Evolutionary conservation across 2,888 invertebrate species (phyloP), one percentile per base, ranked within the genome.

Genomic region (Caenorhabditis sp.): DNA sequence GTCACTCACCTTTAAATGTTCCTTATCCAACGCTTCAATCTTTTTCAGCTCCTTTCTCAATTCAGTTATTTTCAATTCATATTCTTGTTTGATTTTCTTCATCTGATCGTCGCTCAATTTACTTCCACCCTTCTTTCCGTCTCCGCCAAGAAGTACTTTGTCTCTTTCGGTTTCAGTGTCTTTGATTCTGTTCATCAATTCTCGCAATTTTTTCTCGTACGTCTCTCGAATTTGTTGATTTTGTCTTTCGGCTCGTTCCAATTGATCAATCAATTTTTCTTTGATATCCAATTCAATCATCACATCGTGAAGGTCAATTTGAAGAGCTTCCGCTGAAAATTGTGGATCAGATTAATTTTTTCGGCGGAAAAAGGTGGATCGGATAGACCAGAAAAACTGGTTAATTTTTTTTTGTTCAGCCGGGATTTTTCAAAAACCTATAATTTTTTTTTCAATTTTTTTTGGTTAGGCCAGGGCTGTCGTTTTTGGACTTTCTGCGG

Each of bases 271-370:
- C 55, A 97, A 90, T 53, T 94, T 93, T 81, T 95, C 93, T 88
- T 97, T 97, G 65, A 95, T 93, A 87, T 94, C 94, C 79, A 97
- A 97, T 89, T 97, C 95, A 58, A 93, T 93, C 66, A 94, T 95
- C 19, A 97, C 89, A 12, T 93, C 93, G 17, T 94, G 93, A 70
- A 97, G 90, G 88, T 95, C 94, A 36, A 93, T 93, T 79, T 93
- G 73, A 26, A 84, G 65, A 0, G 63, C 66, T 31, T 66, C 70
- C 1, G 66, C 26, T 43, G 43, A 36, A 36, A 36, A 36, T n/a
- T n/a, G n/a, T n/a, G n/a, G n/a, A n/a, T n/a, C n/a, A n/a, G n/a
- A n/a, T n/a, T n/a, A n/a, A n/a, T n/a, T n/a, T n/a, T n/a, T n/a
- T n/a, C n/a, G n/a, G n/a, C n/a, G n/a, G n/a, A n/a, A n/a, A n/a